Evolutionary conservation across 1,140 invertebrate species (phyloP).

Genomic region (Scaptomyza pallida): DNA sequence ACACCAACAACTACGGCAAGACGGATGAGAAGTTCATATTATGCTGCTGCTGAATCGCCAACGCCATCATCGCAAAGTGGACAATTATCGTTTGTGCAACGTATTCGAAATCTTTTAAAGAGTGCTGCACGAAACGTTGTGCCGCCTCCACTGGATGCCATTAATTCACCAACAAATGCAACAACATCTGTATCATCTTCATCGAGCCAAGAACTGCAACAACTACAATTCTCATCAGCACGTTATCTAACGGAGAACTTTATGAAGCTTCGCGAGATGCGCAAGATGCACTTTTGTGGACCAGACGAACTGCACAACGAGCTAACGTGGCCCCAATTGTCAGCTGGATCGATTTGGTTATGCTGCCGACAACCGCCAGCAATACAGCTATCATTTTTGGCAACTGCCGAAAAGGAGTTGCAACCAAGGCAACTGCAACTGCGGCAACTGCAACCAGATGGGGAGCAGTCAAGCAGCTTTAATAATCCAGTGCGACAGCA

Average conservation of each 20-base stretch:
- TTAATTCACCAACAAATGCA: not conserved
- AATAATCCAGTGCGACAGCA: constrained; percentile 18
- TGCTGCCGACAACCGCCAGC: not conserved
- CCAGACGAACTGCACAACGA: not conserved
- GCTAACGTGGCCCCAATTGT: not conserved
- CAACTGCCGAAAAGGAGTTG: not conserved
- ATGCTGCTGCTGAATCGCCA: not conserved
- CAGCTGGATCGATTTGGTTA: constrained; percentile 1
- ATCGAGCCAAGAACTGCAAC: not conserved
- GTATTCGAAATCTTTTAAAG: not conserved
- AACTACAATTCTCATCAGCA: not conserved
- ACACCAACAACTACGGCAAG: not conserved
- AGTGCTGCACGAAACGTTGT: not conserved
- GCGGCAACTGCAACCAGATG: not conserved
- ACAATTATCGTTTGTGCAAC: not conserved
- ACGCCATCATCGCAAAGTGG: not conserved
- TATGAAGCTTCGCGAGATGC: constrained; percentile 22
- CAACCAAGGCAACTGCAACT: not conserved
- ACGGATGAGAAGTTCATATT: not conserved
- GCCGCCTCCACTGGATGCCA: not conserved
- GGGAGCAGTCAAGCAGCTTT: constrained; percentile 3
- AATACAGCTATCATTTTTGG: not conserved
- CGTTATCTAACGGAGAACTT: constrained; percentile 15
- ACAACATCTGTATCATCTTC: not conserved
- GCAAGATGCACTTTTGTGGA: not conserved